phyloP scores from a whole-genome alignment of 2,113 vertebrate species.

The Ammodramus savannarum region DNA sequence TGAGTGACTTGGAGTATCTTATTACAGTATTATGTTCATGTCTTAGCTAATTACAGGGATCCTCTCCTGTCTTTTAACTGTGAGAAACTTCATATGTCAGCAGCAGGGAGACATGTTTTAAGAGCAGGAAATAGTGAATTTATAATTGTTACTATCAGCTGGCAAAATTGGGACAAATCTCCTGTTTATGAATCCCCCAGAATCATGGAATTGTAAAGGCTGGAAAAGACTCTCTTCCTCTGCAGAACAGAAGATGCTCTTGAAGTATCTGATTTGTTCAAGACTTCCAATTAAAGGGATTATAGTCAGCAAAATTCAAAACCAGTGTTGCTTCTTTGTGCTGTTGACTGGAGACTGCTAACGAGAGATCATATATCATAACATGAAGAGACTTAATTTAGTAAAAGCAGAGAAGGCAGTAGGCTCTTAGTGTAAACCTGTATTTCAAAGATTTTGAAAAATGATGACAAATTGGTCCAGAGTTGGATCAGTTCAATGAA shows the following conservation, averaged over 20 bases:
- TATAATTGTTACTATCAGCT: neutral
- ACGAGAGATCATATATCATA: neutral
- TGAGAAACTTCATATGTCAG: neutral
- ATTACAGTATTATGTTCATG: neutral
- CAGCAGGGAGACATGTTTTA: neutral
- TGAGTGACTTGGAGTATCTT: neutral
- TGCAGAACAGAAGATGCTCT: neutral
- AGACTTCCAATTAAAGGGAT: neutral
- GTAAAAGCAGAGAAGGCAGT: neutral
- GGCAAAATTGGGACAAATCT: neutral
- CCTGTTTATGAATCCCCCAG: neutral
- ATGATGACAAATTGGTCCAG: neutral
- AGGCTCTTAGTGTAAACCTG: neutral
- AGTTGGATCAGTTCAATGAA: neutral
- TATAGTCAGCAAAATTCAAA: neutral
- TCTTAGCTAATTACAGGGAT: neutral
- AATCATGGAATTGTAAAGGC: neutral
- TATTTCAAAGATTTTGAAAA: neutral
- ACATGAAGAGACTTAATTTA: neutral
- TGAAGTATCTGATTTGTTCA: neutral
- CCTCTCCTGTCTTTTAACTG: neutral
- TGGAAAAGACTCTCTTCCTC: neutral
- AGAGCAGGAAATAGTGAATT: neutral
- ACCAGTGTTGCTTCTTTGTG: neutral
- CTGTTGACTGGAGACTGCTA: neutral